Evolutionary conservation across 2,113 vertebrate species (phyloP), one percentile per base, ranked within the genome.

Genomic region (Trogon surrucura): DNA sequence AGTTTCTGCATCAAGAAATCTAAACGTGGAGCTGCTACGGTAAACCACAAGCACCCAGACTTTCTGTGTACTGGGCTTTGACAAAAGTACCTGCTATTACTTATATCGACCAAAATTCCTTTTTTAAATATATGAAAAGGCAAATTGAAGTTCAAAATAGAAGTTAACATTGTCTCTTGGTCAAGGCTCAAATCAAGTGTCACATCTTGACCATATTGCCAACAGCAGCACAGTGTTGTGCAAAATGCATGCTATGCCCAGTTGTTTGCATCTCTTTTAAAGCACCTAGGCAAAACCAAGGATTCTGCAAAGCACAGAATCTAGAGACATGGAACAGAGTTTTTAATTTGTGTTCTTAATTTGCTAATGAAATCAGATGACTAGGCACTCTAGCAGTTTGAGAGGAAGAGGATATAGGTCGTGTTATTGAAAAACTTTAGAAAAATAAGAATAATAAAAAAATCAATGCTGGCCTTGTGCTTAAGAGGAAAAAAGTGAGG

Each of bases 331-430:
- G 6, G 38, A 72, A 44, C 2, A 53, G 2, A 48, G 41, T 69
- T 82, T 75, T 86, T 75, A 56, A 82, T 82, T 77, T 60, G 34
- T 62, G 27, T 41, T 90, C 50, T 50, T 91, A 69, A 85, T 77
- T 91, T 85, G 20, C 47, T 80, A 65, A 57, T 57, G 15, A 90
- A 85, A 34, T 75, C n/a, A 9, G 36, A 54, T 57, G 54, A 70
- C 44, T 72, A 41, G 8, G 57, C 25, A 44, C 16, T 79, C 14
- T 1, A 29, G 62, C 36, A 56, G 9, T 16, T 23, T 78, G 13
- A 88, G 7, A 81, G 30, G 45, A 19, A 41, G 27, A 44, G 50
- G 67, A 80, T 80, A 90, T 29, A 88, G n/a, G 62, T 77, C 66
- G 75, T 41, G 14, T 51, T 82, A 91, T 38, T 71, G 91, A 75